Percentiles rank a stretch among this genome's conserved stretches.
These are phyloP conservation scores for Ceramica pisi DNA, from an alignment of 2,888 invertebrate species.

Conservation along the genomic window DNA sequence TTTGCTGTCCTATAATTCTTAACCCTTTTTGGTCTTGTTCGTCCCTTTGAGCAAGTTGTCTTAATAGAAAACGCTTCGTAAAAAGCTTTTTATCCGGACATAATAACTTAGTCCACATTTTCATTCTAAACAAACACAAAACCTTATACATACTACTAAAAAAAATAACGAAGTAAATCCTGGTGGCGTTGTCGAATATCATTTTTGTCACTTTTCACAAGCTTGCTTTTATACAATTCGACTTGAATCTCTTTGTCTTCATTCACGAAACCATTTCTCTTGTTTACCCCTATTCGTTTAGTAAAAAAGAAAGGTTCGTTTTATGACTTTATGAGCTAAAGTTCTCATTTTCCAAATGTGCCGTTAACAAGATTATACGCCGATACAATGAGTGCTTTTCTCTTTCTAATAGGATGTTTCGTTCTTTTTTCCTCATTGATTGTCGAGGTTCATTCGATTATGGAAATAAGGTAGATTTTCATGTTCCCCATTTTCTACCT, in stretches of 20 bases:
- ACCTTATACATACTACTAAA: constrained; percentile 55
- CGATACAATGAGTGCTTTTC: constrained; percentile 41
- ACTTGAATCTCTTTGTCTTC: constrained; percentile 81
- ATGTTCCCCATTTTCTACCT: constrained; percentile 18
- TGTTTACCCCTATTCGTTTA: constrained; percentile 80
- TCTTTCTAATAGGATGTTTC: constrained; percentile 43
- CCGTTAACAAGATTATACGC: constrained; percentile 64
- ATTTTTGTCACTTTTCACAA: constrained; percentile 77
- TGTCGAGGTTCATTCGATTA: constrained; percentile 50
- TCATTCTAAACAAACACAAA: constrained; percentile 1
- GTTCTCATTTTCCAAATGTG: constrained; percentile 69
- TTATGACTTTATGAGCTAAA: constrained; percentile 59
- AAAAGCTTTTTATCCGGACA: constrained; percentile 4
- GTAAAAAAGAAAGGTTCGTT: constrained; percentile 59
- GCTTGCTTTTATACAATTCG: constrained; percentile 72
- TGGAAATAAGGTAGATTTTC: constrained; percentile 28
- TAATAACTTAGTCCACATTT: not conserved
- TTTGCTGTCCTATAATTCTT: constrained; percentile 18
- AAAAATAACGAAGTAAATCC: constrained; percentile 70
- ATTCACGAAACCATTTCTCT: constrained; percentile 83
- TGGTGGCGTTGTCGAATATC: constrained; percentile 74
- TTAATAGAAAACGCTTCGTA: constrained; percentile 10
- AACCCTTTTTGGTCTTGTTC: constrained; percentile 11
- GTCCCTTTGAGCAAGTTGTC: constrained; percentile 18
- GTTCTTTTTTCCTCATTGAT: constrained; percentile 49